Conservation (phyloP, 2,888 invertebrate species). For the Drosophila kanekoi region DNA sequence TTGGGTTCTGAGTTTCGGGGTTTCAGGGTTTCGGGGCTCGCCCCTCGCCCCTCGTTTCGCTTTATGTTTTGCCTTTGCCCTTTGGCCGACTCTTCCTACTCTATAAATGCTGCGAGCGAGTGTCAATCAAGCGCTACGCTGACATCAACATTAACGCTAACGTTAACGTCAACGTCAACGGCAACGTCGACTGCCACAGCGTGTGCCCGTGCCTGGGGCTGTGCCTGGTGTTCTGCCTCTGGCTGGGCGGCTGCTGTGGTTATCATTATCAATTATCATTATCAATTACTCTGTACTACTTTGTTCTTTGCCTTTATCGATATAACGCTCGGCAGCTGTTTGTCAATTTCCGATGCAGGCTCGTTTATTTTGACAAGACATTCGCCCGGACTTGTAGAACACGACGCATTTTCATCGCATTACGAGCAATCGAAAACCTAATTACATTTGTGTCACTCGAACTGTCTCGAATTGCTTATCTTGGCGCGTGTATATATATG, state of each 20-base stretch:
- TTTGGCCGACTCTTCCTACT: slow-evolving; percentile 25
- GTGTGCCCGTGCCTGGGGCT: background rate
- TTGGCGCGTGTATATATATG: slow-evolving; percentile 1
- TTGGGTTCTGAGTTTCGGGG: slow-evolving; percentile 9
- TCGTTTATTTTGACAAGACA: background rate
- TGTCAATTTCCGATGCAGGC: background rate
- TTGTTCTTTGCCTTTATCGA: background rate
- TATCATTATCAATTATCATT: slow-evolving; percentile 53
- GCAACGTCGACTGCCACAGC: background rate
- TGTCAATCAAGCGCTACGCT: slow-evolving; percentile 59
- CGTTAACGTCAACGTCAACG: slow-evolving; percentile 3
- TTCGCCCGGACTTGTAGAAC: background rate
- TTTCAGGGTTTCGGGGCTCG: too few species aligned
- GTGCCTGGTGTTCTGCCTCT: background rate
- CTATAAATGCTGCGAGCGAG: slow-evolving; percentile 23
- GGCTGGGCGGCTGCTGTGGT: slow-evolving; percentile 19
- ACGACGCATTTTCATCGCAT: slow-evolving; percentile 18
- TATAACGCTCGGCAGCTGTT: background rate
- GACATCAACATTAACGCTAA: slow-evolving; percentile 22
- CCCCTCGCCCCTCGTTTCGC: slow-evolving; percentile 13
- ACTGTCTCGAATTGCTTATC: slow-evolving; percentile 12
- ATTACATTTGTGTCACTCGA: slow-evolving; percentile 32
- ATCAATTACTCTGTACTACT: slow-evolving; percentile 5
- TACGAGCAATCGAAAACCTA: slow-evolving; percentile 22
- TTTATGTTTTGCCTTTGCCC: slow-evolving; percentile 35